Base-by-base conservation (phyloP, 2,113 vertebrate genomes). In the Bubo blakistoni region DNA sequence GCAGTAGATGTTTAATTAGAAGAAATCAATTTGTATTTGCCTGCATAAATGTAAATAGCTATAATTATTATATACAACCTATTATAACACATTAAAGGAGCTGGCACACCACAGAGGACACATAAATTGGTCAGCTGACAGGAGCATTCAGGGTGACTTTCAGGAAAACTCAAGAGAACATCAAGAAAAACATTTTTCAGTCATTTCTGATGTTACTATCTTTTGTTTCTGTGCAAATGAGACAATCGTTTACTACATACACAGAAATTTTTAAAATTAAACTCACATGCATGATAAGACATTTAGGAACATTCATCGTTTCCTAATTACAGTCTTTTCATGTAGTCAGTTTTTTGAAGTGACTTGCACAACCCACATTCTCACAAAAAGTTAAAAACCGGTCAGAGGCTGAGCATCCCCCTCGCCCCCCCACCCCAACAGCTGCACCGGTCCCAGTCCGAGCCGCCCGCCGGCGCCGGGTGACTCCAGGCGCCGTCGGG, bases 371-470 rank as follows among this genome's bases (percentile, higher is more conserved):
- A 69, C 13, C 7, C 9, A 9, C 9, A 26, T 17, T 32, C n/a
- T 25, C 24, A 30, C 18, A 16, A 9, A 10, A 9, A 10, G 4
- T 3, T 10, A 10, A 10, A 36, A 34, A 2, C 4, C 4, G 2
- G 16, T 5, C 36, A 2, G 7, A 9, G 3, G 22, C 49, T 2
- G 8, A 26, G 17, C 62, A 21, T 1, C 7, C 6, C 3, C 44
- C 44, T 2, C 13, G 20, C 19, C 6, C 4, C 26, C 0, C 10
- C 26, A 11, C 14, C 42, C 10, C 72, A 22, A 14, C 46, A 6
- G 17, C n/a, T 21, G 72, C 52, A 1, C 2, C 19, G 2, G 3
- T 0, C 0, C 1, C 30, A 4, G 6, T 3, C 34, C 0, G 17
- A 5, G 17, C 0, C 3, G 10, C 18, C 1, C 30, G 3, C 49